Conservation (phyloP, 2,888 invertebrate genomes). For the Lasiommata megera region DNA sequence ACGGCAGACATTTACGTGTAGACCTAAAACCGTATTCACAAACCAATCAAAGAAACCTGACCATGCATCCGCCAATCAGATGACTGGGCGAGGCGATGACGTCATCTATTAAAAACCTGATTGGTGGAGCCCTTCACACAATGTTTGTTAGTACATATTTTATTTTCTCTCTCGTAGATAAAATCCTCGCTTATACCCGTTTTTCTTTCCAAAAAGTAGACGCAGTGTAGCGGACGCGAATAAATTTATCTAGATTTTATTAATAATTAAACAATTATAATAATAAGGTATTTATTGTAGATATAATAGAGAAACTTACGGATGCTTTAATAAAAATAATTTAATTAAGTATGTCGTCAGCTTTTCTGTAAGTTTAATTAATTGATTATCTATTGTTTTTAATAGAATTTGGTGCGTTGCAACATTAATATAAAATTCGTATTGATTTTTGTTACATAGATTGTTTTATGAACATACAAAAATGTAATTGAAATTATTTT, state of each 20-base stretch:
- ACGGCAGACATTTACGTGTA: too few species aligned
- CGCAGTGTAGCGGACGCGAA: slow-evolving; percentile 7
- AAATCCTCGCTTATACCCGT: slow-evolving; percentile 2
- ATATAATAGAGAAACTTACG: slow-evolving; percentile 6
- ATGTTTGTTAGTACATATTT: not conserved
- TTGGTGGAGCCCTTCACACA: too few species aligned
- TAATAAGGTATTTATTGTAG: slow-evolving; percentile 19
- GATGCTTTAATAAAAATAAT: slow-evolving; percentile 24
- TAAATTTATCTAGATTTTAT: slow-evolving; percentile 11
- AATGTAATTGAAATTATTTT: too few species aligned
- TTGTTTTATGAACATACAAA: not conserved
- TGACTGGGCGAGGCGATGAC: too few species aligned
- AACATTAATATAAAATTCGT: not conserved
- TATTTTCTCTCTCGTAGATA: slow-evolving; percentile 2
- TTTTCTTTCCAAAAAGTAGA: slow-evolving; percentile 17
- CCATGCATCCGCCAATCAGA: too few species aligned
- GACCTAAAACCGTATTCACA: too few species aligned
- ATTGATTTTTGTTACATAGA: too few species aligned
- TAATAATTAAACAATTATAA: slow-evolving; percentile 1
- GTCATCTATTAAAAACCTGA: too few species aligned
- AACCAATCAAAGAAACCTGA: too few species aligned
- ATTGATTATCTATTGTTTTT: not conserved
- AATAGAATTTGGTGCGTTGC: not conserved
- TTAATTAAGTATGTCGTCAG: slow-evolving; percentile 10
- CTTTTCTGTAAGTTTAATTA: not conserved